A percentile compares a stretch with the other conserved stretches of the same genome.
phyloP scores from a whole-genome alignment of 2,888 invertebrate genomes.

The Noctua janthe region DNA sequence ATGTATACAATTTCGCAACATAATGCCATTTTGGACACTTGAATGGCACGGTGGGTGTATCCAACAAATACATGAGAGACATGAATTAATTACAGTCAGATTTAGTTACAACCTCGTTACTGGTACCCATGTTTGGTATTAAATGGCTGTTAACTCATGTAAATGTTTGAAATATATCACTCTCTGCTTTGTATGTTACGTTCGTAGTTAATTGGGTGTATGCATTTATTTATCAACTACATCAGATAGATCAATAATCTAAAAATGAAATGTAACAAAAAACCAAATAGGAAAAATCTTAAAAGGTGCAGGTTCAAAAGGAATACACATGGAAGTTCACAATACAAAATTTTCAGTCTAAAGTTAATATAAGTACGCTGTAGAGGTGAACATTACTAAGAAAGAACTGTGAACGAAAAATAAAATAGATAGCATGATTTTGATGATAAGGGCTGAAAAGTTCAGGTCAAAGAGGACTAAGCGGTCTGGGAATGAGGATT shows the following conservation, averaged over 20 bases:
- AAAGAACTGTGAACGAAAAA: not conserved
- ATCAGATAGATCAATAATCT: not conserved
- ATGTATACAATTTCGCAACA: slow-evolving; percentile 47
- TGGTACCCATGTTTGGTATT: slow-evolving; percentile 49
- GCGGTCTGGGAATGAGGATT: not conserved
- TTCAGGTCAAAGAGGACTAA: not conserved
- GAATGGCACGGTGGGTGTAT: slow-evolving; percentile 62
- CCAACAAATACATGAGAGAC: slow-evolving; percentile 28
- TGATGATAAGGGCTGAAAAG: not conserved
- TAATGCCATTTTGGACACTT: slow-evolving; percentile 52
- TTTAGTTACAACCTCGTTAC: slow-evolving; percentile 53
- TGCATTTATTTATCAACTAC: not conserved
- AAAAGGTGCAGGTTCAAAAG: not conserved
- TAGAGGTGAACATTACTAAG: not conserved
- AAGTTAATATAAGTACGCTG: not conserved
- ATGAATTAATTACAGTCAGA: slow-evolving; percentile 47
- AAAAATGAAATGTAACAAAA: not conserved
- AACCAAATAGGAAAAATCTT: not conserved
- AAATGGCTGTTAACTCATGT: slow-evolving; percentile 52
- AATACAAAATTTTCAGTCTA: not conserved
- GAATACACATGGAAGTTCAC: not conserved
- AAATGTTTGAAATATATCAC: slow-evolving; percentile 58
- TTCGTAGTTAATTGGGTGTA: slow-evolving; percentile 47
- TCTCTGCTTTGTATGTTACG: slow-evolving; percentile 26
- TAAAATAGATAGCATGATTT: not conserved